Conservation (phyloP, 2,888 invertebrate species). For the Troglohyphantes excavatus region DNA sequence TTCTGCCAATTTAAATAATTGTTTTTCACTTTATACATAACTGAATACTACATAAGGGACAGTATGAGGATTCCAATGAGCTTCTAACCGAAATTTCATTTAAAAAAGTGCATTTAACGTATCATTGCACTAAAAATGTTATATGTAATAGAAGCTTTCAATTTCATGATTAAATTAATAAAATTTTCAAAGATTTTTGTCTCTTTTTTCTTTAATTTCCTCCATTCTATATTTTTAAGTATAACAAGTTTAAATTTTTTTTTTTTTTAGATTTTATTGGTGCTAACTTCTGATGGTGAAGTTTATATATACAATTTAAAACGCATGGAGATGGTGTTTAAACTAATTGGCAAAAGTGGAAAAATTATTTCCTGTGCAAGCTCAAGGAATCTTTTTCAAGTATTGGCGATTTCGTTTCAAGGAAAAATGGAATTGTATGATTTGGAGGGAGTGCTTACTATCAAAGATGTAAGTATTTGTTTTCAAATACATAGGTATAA, state of each 20-base stretch:
- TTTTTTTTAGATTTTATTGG: constrained; percentile 42
- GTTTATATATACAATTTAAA: constrained; percentile 47
- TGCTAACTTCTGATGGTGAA: constrained; percentile 52
- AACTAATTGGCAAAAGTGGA: constrained; percentile 9
- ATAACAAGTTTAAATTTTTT: neutral
- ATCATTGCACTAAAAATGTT: too few relatives aligned
- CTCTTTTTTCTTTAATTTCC: too few relatives aligned
- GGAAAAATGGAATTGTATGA: constrained; percentile 68
- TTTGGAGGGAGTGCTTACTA: constrained; percentile 14
- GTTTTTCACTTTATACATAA: too few relatives aligned
- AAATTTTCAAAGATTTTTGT: neutral
- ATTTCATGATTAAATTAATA: neutral
- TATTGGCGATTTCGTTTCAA: constrained; percentile 23
- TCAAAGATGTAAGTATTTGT: neutral
- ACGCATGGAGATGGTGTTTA: constrained; percentile 45
- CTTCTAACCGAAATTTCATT: neutral
- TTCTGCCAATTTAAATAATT: too few relatives aligned
- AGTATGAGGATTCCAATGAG: too few relatives aligned
- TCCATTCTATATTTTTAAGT: too few relatives aligned
- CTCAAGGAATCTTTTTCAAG: constrained; percentile 13
- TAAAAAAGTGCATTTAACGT: neutral
- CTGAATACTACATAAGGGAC: too few relatives aligned
- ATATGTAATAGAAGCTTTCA: too few relatives aligned
- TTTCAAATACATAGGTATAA: neutral
- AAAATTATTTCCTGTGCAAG: constrained; percentile 39